These are phyloP conservation scores for Pseudorhombus dupliciocellatus DNA, from an alignment of 2,113 vertebrate species.

Conservation along the genomic window DNA sequence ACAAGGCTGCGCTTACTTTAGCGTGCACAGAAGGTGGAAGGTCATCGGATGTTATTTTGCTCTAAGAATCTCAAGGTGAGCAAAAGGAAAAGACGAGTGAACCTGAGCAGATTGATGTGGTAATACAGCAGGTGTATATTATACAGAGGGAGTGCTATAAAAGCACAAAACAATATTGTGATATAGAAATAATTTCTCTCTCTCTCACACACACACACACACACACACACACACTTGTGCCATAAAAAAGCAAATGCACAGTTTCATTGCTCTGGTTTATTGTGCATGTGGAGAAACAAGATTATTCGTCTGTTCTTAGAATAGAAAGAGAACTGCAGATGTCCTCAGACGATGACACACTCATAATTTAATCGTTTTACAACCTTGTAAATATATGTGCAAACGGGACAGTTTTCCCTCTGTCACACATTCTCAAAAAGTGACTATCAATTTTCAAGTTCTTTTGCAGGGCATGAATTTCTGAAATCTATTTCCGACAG, in stretches of 20 bases:
- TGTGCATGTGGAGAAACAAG: not conserved
- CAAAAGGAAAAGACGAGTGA: constrained; percentile 5
- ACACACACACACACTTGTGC: not conserved
- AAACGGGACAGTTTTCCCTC: constrained; percentile 9
- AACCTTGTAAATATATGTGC: constrained; percentile 7
- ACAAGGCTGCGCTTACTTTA: constrained; percentile 35
- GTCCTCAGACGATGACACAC: constrained; percentile 6
- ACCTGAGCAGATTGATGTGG: not conserved
- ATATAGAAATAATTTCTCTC: not conserved
- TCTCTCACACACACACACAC: not conserved
- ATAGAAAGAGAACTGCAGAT: not conserved
- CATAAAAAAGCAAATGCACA: not conserved
- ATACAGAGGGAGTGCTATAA: not conserved
- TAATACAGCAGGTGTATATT: not conserved
- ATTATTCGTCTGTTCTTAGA: not conserved
- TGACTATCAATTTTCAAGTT: not conserved
- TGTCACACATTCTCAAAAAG: not conserved
- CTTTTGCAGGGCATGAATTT: not conserved
- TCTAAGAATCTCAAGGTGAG: constrained; percentile 3
- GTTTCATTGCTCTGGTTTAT: constrained; percentile 15
- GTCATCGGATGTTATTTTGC: constrained; percentile 38
- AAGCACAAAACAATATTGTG: not conserved
- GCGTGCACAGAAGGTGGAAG: constrained; percentile 25
- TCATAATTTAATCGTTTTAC: constrained; percentile 1
- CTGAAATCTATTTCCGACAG: not conserved